Evolutionary conservation across 1,140 invertebrate genomes (phyloP).

Genomic region (Maniola jurtina): DNA sequence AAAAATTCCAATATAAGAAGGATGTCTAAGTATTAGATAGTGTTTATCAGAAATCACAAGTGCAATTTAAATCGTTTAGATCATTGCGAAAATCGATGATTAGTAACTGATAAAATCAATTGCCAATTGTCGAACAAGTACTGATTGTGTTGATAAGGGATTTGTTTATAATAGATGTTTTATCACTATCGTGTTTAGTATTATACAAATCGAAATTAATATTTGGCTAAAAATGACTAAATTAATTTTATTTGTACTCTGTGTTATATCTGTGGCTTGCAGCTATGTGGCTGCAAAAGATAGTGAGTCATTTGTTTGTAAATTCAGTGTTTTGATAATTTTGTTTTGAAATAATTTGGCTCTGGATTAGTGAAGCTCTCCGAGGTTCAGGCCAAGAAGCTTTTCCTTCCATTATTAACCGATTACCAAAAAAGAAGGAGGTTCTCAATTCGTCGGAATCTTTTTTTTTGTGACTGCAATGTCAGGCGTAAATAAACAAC

Average conservation of each 20-base stretch:
- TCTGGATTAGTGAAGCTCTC: too few relatives aligned
- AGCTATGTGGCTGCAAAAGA: constrained; percentile 5
- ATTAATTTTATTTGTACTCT: background rate
- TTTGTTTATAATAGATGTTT: constrained; percentile 2
- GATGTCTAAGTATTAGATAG: background rate
- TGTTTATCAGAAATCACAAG: background rate
- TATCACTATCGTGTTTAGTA: background rate
- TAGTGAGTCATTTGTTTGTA: constrained; percentile 11
- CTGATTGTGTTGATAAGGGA: constrained; percentile 2
- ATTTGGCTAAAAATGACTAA: constrained; percentile 17
- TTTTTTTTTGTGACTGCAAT: too few relatives aligned
- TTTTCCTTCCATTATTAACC: too few relatives aligned
- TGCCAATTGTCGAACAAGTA: background rate
- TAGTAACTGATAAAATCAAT: background rate
- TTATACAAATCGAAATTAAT: background rate
- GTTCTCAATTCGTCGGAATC: too few relatives aligned
- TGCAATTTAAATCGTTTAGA: background rate
- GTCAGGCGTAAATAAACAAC: too few relatives aligned
- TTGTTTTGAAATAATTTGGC: background rate
- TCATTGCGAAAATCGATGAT: background rate
- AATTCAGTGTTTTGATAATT: background rate
- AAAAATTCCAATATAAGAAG: background rate
- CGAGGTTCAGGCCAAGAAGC: too few relatives aligned
- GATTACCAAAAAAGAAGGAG: too few relatives aligned
- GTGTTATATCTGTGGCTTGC: background rate